Evolutionary conservation across 1,140 invertebrate genomes (phyloP), one percentile per base, ranked within the genome.

Genomic region (Trichonephila inaurata): DNA sequence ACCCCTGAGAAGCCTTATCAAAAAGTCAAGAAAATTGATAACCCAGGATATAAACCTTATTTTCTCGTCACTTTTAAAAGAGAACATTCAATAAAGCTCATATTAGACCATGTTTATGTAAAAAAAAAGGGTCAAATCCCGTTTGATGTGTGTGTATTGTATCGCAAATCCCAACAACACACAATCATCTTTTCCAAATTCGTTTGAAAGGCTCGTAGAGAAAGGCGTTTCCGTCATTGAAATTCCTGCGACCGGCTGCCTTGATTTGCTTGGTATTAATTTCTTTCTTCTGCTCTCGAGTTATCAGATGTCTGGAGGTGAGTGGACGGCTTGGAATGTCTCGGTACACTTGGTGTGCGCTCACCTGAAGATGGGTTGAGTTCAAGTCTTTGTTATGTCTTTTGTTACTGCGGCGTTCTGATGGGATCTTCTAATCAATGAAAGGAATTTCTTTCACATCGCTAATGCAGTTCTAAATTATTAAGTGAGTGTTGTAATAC

Each of bases 311-410:
- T 28, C 69, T n/a, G 5, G 72, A 28, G 72, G 72, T 77, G 28
- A 77, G 14, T 77, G 72, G 72, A 77, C 72, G 28, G 2, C 28
- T 12, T 28, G 72, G 72, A 77, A 77, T 77, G 72, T 77, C 28
- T 77, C 72, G 72, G 72, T 77, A 77, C 72, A 77, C 72, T 77
- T 77, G 72, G 72, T 77, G 72, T 7, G 28, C 72, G 72, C 18
- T 77, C 72, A 77, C 72, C 72, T 77, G 72, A 77, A 40, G 72
- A 77, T 77, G 72, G 72, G 72, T 40, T 77, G 16, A 77, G 72
- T 77, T 77, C 72, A 77, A 40, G 12, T 18, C 72, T 69, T 69
- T 66, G 64, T n/a, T 24, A 66, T n/a, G 21, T 33, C 69, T 72
- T 72, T 72, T 77, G 72, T 40, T 40, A 12, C 72, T 77, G 62